Percentiles rank a stretch among this genome's conserved stretches.
Evolutionary conservation across 2,888 invertebrate species (phyloP).

Genomic region (Orthonychiurus folsomi): DNA sequence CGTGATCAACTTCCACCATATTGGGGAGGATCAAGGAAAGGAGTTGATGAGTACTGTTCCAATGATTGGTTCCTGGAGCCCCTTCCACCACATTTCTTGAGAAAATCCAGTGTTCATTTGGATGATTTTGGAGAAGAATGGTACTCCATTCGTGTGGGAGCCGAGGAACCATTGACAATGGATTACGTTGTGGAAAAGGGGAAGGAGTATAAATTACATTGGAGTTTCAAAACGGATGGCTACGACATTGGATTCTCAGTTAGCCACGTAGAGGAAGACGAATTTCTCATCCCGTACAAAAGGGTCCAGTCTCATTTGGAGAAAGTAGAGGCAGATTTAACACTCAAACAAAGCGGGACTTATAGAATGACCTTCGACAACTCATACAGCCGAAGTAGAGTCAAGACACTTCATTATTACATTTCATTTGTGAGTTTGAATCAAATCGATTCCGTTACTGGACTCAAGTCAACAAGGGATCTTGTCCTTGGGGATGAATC

Average conservation of each 20-base stretch:
- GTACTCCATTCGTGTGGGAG: conserved; percentile 18
- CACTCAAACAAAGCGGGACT: conserved; percentile 10
- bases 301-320: conserved; percentile 17
- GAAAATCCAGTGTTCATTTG: conserved; percentile 12
- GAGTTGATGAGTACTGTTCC: conserved; percentile 22
- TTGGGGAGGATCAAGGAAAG: conserved; percentile 22
- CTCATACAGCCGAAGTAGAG: conserved; percentile 15
- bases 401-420: conserved; percentile 21
- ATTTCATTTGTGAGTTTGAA: conserved; percentile 4
- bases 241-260: conserved; percentile 23
- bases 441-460: neutral
- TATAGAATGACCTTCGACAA: conserved; percentile 21
- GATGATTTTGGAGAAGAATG: conserved; percentile 25
- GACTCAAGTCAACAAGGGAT: too few species aligned
- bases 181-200: conserved; percentile 15
- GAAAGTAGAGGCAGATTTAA: conserved; percentile 14
- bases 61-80: conserved; percentile 23
- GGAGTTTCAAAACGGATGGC: conserved; percentile 21
- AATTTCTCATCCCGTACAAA: conserved; percentile 12
- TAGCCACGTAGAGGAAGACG: conserved; percentile 17
- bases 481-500: too few species aligned
- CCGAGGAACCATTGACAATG: conserved; percentile 17
- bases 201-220: conserved; percentile 8
- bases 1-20: conserved; percentile 19
- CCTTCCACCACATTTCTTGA: conserved; percentile 19